Evolutionary conservation across 2,113 vertebrate species (phyloP), one percentile per base, ranked within the genome.

Genomic region (Oreochromis niloticus): DNA sequence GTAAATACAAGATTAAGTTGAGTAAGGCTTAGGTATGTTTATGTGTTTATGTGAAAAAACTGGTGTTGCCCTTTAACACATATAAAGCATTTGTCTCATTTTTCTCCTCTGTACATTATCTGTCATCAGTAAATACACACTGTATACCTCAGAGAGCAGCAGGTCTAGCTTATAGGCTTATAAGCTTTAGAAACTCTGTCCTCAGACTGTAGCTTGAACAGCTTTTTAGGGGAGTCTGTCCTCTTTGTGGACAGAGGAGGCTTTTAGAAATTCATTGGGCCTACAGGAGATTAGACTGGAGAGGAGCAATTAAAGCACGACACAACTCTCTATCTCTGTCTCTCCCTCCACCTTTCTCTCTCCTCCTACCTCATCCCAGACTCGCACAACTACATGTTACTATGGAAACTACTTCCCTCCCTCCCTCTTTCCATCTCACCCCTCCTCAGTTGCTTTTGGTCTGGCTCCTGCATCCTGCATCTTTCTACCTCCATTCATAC

Each of bases 291-390:
- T 92, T 86, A 93, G 56, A 81, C 81, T 73, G 81, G 85, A 88
- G 91, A 91, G 89, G 52, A 83, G 91, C 89, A 89, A 93, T 94
- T 95, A 92, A 95, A 93, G 68, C 89, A 63, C 17, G 3, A 87
- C 89, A 90, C 66, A 61, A 73, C 75, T 89, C 88, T 91, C 84
- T 36, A 32, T 85, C 82, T 84, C 91, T 50, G 34, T 80, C 81
- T 85, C 85, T 66, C 80, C 56, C 71, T 79, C 78, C 63, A 71
- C 63, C 87, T 83, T 63, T 73, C 75, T 80, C 59, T 81, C 34
- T 66, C 63, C 84, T 82, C 80, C 68, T 85, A 48, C 55, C 81
- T 88, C 83, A 80, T 88, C 54, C 85, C 48, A 48, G 75, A 66
- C 88, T 87, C 82, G 83, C 87, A 85, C 87, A 86, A 82, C 87